phyloP scores from a whole-genome alignment of 2,888 invertebrate genomes.

The Cephus nigrinus region DNA sequence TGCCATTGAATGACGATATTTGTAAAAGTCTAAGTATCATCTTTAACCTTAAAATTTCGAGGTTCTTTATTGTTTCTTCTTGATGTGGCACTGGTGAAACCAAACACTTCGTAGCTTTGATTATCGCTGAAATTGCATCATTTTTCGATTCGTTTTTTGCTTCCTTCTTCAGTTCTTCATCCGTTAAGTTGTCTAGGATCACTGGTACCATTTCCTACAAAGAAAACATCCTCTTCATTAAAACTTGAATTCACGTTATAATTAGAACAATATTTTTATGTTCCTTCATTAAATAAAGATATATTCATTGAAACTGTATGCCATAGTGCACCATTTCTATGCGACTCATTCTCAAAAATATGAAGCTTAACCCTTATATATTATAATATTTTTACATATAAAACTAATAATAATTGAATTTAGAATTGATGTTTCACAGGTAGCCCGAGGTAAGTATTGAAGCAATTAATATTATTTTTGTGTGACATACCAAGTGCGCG shows the following conservation, averaged over 20 bases:
- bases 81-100: constrained; percentile 86
- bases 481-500: no score
- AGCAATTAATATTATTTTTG: no score
- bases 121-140: constrained; percentile 94
- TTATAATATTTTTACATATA: no score
- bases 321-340: neutral
- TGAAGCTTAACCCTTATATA: no score
- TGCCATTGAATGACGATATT: constrained; percentile 98
- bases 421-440: no score
- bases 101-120: constrained; percentile 91
- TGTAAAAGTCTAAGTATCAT: constrained; percentile 94
- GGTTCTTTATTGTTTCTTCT: constrained; percentile 81
- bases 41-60: constrained; percentile 95
- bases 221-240: constrained; percentile 17
- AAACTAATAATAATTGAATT: no score
- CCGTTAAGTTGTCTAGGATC: constrained; percentile 90
- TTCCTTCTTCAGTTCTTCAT: constrained; percentile 95
- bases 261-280: no score
- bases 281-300: neutral
- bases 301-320: neutral
- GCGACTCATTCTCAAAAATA: no score
- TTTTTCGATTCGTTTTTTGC: constrained; percentile 96
- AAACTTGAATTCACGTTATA: neutral
- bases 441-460: no score
- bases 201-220: constrained; percentile 88